Conservation (phyloP, 2,113 vertebrate genomes). For the Tychaedon coryphoeus region DNA sequence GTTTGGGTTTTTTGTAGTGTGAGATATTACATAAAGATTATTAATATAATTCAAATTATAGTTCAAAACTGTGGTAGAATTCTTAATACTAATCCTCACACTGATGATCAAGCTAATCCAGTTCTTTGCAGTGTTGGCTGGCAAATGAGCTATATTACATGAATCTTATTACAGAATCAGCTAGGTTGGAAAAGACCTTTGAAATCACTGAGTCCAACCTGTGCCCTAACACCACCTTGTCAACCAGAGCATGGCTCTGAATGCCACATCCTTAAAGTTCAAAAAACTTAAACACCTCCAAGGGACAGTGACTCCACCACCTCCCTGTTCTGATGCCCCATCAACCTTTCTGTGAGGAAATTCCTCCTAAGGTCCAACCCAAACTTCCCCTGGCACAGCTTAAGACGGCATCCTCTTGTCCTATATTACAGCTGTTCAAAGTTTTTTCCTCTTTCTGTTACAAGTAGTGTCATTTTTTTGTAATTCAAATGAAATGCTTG, state of each 20-base stretch:
- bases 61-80: conserved; percentile 7
- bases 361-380: background rate
- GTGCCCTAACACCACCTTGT: background rate
- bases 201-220: background rate
- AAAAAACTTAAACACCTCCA: background rate
- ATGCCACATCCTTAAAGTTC: background rate
- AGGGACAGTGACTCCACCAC: background rate
- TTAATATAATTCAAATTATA: background rate
- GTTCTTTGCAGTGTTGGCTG: background rate
- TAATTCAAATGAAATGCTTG: background rate
- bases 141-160: background rate
- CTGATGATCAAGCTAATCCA: conserved; percentile 12
- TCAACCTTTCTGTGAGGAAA: background rate
- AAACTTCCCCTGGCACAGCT: background rate
- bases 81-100: conserved; percentile 32
- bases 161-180: background rate
- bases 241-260: background rate
- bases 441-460: background rate
- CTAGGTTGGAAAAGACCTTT: background rate
- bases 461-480: background rate
- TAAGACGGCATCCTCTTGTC: background rate
- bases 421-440: background rate
- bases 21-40: background rate
- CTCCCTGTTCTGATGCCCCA: fast-evolving
- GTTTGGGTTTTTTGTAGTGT: background rate